Base-by-base conservation (phyloP, 2,888 invertebrate genomes). In the Tanytarsus gracilentus region DNA sequence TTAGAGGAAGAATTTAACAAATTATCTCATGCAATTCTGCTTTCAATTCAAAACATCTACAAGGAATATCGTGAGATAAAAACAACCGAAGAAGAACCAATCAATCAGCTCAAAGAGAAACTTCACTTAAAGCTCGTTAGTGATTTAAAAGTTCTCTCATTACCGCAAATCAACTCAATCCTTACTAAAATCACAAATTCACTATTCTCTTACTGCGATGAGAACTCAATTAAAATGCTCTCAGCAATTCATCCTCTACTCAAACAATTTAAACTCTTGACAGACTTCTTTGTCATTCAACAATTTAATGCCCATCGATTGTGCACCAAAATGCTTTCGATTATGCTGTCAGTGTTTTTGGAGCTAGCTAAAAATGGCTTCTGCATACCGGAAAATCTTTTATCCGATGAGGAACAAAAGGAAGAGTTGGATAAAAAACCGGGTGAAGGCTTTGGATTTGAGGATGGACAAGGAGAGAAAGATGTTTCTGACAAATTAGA, bases 401-500 rank as follows among this genome's bases (percentile, higher is more conserved):
- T 88, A 66, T 84, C 82, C 66, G 86, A 87, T 33, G 84, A 85
- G 64, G 81, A 83, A 23, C 84, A 81, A 9, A 80, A 79, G 21
- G 76, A 77, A 63, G 76, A 76, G 14, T 73, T 75, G 1, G 78
- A 79, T 0, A 79, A 81, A 1, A 78, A 78, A 61, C 70, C 78
- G 26, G 78, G 83, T 0, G 82, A 85, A 63, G 92, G 92, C 5
- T 86, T 90, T 69, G 97, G 97, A 0, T 76, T 97, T 4, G 94
- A 93, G 0, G 96, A 96, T 63, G 97, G 96, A 0, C 85, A 87
- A 74, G 95, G 95, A 1, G 84, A 88, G 65, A 92, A 88, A 67
- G 98, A 99, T 72, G 93, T 97, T 25, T 97, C 97, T 0, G 96
- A 98, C 62, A 84, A 84, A 62, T 70, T 75, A n/a, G 79, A 79